These are phyloP conservation scores for Patiria miniata DNA, from an alignment of 35 echinoderm and acorn worm genomes.

Conservation along the genomic window DNA sequence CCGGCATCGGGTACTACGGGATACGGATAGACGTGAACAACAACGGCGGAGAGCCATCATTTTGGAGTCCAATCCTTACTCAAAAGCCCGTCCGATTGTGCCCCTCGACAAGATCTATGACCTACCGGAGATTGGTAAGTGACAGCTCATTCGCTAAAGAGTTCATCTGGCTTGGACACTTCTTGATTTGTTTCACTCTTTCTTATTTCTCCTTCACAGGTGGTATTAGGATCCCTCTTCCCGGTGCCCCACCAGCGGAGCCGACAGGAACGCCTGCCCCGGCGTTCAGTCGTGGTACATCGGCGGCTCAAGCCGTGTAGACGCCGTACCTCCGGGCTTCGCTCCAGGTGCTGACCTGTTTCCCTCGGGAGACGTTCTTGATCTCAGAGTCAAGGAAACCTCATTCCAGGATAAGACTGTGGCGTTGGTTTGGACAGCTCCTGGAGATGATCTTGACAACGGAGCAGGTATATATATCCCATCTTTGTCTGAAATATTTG, in stretches of 20 bases:
- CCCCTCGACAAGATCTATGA: conserved; percentile 1
- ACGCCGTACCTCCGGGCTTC: neutral
- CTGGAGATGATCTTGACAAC: conserved; percentile 59
- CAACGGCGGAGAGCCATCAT: conserved; percentile 45
- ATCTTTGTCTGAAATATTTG: too few relatives aligned
- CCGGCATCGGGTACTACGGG: conserved; percentile 57
- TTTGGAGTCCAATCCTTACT: conserved; percentile 11
- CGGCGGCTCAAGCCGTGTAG: conserved; percentile 55
- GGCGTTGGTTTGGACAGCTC: conserved; percentile 58
- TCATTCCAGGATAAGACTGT: conserved; percentile 24
- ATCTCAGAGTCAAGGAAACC: conserved; percentile 48
- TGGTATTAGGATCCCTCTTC: neutral
- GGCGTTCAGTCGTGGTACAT: conserved; percentile 7
- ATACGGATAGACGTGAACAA: conserved; percentile 59
- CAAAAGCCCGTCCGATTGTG: conserved; percentile 24
- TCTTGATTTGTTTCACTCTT: neutral
- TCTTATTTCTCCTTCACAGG: neutral
- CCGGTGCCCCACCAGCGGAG: conserved; percentile 1
- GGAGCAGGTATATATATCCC: conserved; percentile 55
- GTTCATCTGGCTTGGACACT: too few relatives aligned
- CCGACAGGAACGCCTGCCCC: conserved; percentile 17
- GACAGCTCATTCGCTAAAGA: too few relatives aligned
- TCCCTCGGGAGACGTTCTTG: conserved; percentile 51
- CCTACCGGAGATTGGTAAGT: conserved; percentile 42
- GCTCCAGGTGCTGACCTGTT: conserved; percentile 41